Evolutionary conservation across 2,797 vertebrate genomes (phyloP).

Genomic region (Poeciliopsis infans): DNA sequence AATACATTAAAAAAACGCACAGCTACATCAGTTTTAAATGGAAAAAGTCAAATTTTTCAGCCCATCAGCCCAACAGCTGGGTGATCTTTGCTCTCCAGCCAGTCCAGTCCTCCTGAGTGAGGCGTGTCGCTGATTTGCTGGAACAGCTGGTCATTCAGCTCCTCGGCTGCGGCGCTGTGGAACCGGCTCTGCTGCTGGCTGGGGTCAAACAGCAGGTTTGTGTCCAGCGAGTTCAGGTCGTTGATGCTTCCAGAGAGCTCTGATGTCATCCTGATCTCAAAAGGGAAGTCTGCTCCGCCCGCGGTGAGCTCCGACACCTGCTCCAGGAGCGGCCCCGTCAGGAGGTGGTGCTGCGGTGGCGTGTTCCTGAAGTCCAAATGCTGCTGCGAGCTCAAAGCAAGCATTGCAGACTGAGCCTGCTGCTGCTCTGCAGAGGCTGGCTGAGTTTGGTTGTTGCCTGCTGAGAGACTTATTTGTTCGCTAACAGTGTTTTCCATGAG

Average conservation of each 20-base stretch:
- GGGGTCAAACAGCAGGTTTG: constrained; percentile 97
- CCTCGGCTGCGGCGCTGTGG: constrained; percentile 89
- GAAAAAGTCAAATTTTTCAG: constrained; percentile 66
- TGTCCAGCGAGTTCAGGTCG: constrained; percentile 94
- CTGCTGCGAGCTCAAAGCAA: constrained; percentile 59
- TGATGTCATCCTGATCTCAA: constrained; percentile 92
- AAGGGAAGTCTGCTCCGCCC: constrained; percentile 86
- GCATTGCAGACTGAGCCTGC: constrained; percentile 59
- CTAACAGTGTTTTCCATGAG: constrained; percentile 88
- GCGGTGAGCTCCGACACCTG: constrained; percentile 87
- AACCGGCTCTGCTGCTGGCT: constrained; percentile 93
- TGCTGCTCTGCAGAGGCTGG: constrained; percentile 78
- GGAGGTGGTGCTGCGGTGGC: constrained; percentile 92
- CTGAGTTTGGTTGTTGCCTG: constrained; percentile 82
- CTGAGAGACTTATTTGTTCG: constrained; percentile 87
- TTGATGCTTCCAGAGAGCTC: constrained; percentile 96
- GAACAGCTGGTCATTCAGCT: constrained; percentile 94
- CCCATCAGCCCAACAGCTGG: constrained; percentile 92
- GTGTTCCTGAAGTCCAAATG: constrained; percentile 90
- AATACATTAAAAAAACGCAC: constrained; percentile 69
- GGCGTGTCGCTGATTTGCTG: constrained; percentile 94
- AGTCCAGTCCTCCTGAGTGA: constrained; percentile 92
- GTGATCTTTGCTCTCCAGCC: constrained; percentile 99
- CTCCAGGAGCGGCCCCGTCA: constrained; percentile 86
- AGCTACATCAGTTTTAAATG: constrained; percentile 71